A percentile compares a stretch with the other conserved stretches of the same genome.
These are phyloP conservation scores for Dinocampus coccinellae DNA, from an alignment of 2,888 invertebrate species.

Conservation along the genomic window DNA sequence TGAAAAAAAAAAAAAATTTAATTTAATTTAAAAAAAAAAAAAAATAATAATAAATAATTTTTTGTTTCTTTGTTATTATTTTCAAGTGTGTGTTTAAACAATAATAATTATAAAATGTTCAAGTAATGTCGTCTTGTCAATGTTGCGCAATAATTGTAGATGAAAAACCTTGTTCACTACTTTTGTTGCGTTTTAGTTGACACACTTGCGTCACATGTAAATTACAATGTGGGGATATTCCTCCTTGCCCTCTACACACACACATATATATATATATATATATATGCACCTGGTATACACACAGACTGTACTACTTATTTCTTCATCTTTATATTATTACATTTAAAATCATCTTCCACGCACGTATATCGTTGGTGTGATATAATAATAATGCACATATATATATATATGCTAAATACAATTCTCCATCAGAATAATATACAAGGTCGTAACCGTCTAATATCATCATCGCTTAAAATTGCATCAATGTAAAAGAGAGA, in stretches of 20 bases:
- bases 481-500: neutral
- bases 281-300: neutral
- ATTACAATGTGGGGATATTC: neutral
- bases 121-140: neutral
- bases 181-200: slow-evolving; percentile 6
- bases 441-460: slow-evolving; percentile 18
- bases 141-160: neutral
- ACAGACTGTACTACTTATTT: neutral
- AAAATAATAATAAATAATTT: too few relatives aligned
- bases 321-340: slow-evolving; percentile 18
- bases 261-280: neutral
- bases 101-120: neutral
- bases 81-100: neutral
- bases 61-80: neutral
- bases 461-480: slow-evolving; percentile 26
- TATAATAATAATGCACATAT: neutral
- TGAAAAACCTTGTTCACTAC: slow-evolving; percentile 14
- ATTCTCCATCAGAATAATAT: slow-evolving; percentile 6
- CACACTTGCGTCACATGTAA: neutral
- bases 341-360: neutral
- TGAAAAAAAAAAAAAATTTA: neutral
- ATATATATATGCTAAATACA: slow-evolving; percentile 10
- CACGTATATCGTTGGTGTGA: neutral
- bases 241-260: neutral
- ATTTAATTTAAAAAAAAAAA: too few relatives aligned